Base-by-base conservation (phyloP, 2,888 invertebrate species). In the Dilophus febrilis region DNA sequence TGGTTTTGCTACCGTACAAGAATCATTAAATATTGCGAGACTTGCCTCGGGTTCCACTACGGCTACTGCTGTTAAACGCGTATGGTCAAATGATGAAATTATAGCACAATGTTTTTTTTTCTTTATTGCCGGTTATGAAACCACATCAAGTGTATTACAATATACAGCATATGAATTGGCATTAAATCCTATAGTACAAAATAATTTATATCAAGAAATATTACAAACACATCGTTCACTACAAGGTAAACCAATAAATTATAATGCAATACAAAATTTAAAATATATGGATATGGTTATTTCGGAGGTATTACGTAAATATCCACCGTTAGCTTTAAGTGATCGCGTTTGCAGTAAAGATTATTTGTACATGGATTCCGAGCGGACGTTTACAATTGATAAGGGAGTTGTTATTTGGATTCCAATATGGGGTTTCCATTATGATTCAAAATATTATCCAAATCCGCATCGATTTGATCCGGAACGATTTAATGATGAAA, bases 241-340 rank as follows among this genome's bases (percentile, higher is more conserved):
- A 4, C 55, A 55, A 16, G 54, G 57, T 0, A 64, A 61, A 7
- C 60, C 59, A 14, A 53, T 72, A 1, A 64, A 59, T 37, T 74
- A 71, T 45, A 68, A 67, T 22, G 57, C 60, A 1, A 53, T 75
- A 1, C 61, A 66, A 42, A 61, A 59, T 19, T 66, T 75, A 70
- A 62, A 63, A 18, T 75, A 74, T 43, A 52, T 75, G 59, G 74
- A 74, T 41, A 71, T 71, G 71, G 70, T 74, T 1, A 51, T 73
- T 0, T 68, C 70, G 48, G 71, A 71, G 49, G 42, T 60, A 0
- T 48, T 71, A 6, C 52, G 71, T 13, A 51, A 53, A 35, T 72
- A 70, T 70, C 56, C 70, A 0, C 55, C 67, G 1, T 62, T 51
- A 0, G 41, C 57, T 0, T 49, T 51, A 0, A 50, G 62, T 2